These are phyloP conservation scores for Odontesthes bonariensis DNA, from an alignment of 2,113 vertebrate genomes.

Conservation along the genomic window DNA sequence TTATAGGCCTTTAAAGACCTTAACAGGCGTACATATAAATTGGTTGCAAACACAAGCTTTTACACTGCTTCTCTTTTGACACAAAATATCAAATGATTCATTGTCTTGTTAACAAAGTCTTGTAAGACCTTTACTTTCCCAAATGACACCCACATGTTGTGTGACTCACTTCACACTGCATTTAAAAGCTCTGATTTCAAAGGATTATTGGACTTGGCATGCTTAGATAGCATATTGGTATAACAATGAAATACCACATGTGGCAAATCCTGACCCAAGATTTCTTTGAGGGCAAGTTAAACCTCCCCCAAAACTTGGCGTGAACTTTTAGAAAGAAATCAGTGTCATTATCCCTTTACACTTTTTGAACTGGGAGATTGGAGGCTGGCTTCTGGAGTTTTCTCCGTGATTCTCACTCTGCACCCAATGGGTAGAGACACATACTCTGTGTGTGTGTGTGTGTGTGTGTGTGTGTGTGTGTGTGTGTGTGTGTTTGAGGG, in stretches of 20 bases:
- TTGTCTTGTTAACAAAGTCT: constrained; percentile 50
- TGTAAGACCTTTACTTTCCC: constrained; percentile 48
- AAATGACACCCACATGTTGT: constrained; percentile 54
- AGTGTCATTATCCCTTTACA: neutral
- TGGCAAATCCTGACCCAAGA: too few relatives aligned
- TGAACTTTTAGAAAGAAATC: neutral
- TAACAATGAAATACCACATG: neutral
- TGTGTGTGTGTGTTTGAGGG: constrained; percentile 27
- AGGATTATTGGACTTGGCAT: neutral
- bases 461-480: neutral
- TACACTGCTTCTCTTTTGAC: constrained; percentile 26
- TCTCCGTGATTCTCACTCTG: constrained; percentile 3
- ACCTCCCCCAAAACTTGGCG: neutral
- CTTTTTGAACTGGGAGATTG: neutral
- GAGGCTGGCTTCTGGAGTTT: constrained; percentile 5
- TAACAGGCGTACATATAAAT: neutral
- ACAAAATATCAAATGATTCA: constrained; percentile 66
- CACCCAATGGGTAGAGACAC: constrained; percentile 9
- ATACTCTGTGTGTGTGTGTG: neutral
- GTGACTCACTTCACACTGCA: constrained; percentile 51
- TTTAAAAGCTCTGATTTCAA: constrained; percentile 6
- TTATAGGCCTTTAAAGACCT: neutral
- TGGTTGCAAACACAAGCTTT: constrained; percentile 42
- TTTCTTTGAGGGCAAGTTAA: neutral
- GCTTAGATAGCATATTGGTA: neutral